Percentiles rank a stretch among this genome's conserved stretches.
These are phyloP conservation scores for Neomonachus schauinslandi DNA, from an alignment of 2,113 vertebrate species.

Conservation along the genomic window DNA sequence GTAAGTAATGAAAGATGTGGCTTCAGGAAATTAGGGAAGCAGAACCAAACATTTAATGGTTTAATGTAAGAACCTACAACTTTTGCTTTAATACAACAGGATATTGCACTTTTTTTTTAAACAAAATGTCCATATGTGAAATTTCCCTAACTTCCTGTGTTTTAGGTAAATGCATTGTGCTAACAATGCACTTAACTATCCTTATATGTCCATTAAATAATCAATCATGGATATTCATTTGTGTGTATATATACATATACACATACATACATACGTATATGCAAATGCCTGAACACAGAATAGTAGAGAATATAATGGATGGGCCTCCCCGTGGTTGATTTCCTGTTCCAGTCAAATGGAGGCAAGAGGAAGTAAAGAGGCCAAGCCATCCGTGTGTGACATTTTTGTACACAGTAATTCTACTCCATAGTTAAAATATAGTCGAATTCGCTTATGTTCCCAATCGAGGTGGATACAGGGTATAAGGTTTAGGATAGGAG, in stretches of 20 bases:
- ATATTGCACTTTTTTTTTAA: not conserved
- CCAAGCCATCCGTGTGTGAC: not conserved
- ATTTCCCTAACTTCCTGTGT: not conserved
- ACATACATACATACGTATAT: not conserved
- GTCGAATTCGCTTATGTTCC: not conserved
- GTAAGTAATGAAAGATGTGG: conserved; percentile 1
- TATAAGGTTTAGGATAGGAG: not conserved
- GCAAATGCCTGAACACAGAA: not conserved
- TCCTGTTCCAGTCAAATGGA: not conserved
- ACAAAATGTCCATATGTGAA: not conserved
- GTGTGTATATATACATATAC: rapidly evolving
- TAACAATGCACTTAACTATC: not conserved
- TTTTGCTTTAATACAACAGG: not conserved
- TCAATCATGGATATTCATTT: not conserved
- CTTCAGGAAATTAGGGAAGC: conserved; percentile 41
- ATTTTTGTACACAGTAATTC: not conserved
- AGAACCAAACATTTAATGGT: not conserved
- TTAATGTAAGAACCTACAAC: not conserved
- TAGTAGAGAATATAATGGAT: not conserved
- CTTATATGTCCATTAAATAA: not conserved
- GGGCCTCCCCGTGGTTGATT: not conserved
- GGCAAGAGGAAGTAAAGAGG: not conserved
- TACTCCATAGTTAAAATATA: not conserved
- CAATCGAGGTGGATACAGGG: not conserved
- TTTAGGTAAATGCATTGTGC: not conserved